Base-by-base conservation (phyloP, 2,888 invertebrate genomes). In the Habrosyne pyritoides region DNA sequence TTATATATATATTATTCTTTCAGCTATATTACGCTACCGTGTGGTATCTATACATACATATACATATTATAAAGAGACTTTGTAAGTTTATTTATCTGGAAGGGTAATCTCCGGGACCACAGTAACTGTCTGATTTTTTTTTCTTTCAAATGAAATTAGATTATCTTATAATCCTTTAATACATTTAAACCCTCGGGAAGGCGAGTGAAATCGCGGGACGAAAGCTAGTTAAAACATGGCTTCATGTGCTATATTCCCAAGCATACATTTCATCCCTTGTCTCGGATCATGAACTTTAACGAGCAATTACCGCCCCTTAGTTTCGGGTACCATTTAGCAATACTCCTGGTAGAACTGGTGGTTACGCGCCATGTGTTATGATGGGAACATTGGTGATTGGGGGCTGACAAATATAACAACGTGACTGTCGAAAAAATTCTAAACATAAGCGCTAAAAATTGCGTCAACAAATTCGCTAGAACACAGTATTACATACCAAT, bases 241-340 rank as follows among this genome's bases (percentile, higher is more conserved):
- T 59, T 57, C 36, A 59, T 59, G 54, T 64, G 60, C 63, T 67
- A 67, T 67, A 74, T 71, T 73, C 74, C 63, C 62, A 67, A 65
- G 68, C 63, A 63, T 67, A 71, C 61, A 67, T 63, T 57, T 66
- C 65, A 55, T 52, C 54, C 67, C 66, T 67, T 65, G 75, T 72
- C 76, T 84, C 81, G 87, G 82, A 67, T 79, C 88, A 84, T 87
- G 83, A 82, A 85, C 80, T 84, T 89, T 89, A 86, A 90, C 84
- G 89, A 86, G 83, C 84, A 78, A 75, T 73, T 74, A 73, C 60
- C 55, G 65, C 52, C 62, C 63, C 63, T 55, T 55, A 28, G 18
- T 42, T 42, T 18, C 14, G 42, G 14, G 28, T 18, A 28, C 24
- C 26, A 47, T 36, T 14, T 26, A 28, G 21, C 18, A 21, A 22